Conservation (phyloP, 2,888 invertebrate genomes). For the Morpho helenor region DNA sequence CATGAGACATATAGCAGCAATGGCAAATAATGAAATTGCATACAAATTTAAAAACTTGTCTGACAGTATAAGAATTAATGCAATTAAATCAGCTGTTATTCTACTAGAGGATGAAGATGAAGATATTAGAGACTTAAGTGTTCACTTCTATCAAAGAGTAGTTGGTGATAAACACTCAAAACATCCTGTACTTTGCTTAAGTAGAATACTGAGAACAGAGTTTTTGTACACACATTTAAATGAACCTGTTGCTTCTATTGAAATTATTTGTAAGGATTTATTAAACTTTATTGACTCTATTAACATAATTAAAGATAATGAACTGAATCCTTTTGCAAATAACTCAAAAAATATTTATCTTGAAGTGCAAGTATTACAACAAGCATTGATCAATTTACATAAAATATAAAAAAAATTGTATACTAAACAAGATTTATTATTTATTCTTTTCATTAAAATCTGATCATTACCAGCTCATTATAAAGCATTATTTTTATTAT, state of each 20-base stretch:
- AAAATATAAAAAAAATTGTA: slow-evolving; percentile 10
- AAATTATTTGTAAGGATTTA: slow-evolving; percentile 40
- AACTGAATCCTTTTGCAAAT: slow-evolving; percentile 74
- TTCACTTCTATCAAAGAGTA: slow-evolving; percentile 48
- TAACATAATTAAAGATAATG: slow-evolving; percentile 36
- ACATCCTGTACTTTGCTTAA: slow-evolving; percentile 56
- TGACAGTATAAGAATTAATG: slow-evolving; percentile 46
- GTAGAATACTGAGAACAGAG: slow-evolving; percentile 40
- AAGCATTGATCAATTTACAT: slow-evolving; percentile 39
- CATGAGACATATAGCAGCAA: slow-evolving; percentile 56
- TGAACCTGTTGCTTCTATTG: slow-evolving; percentile 33
- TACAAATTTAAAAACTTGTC: slow-evolving; percentile 37
- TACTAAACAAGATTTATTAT: no score
- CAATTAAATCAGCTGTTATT: slow-evolving; percentile 58
- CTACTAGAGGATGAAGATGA: slow-evolving; percentile 78
- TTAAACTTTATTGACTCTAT: slow-evolving; percentile 32
- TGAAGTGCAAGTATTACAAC: slow-evolving; percentile 57
- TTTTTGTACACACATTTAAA: slow-evolving; percentile 44
- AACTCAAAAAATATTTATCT: slow-evolving; percentile 70
- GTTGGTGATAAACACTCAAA: slow-evolving; percentile 26
- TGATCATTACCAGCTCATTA: no score
- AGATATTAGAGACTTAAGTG: slow-evolving; percentile 62
- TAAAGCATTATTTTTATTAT: slow-evolving; percentile 12
- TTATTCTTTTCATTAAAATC: no score
- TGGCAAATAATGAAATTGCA: slow-evolving; percentile 61